Evolutionary conservation across 2,797 vertebrate species (phyloP).

Genomic region (Decapterus maruadsi): DNA sequence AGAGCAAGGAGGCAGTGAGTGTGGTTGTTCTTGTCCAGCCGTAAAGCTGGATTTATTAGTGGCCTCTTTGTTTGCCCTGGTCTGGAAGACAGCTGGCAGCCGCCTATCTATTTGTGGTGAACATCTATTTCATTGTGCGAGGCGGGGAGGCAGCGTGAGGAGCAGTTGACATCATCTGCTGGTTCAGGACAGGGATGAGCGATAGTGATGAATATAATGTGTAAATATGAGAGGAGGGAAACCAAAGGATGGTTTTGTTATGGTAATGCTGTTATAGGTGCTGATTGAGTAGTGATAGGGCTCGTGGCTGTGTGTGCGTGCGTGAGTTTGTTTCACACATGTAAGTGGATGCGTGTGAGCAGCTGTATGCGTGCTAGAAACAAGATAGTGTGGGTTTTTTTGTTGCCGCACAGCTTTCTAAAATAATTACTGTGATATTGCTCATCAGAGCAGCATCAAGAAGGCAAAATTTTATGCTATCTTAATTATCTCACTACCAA

Average conservation of each 20-base stretch:
- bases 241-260: conserved; percentile 85
- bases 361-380: conserved; percentile 80
- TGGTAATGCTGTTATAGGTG: conserved; percentile 85
- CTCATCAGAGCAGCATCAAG: conserved; percentile 44
- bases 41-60: conserved; percentile 89
- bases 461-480: conserved; percentile 41
- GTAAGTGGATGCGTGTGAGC: conserved; percentile 62
- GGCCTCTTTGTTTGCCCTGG: conserved; percentile 84
- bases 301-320: conserved; percentile 30
- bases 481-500: conserved; percentile 60
- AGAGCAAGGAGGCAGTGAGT: conserved; percentile 80
- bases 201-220: conserved; percentile 88
- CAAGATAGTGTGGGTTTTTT: conserved; percentile 54
- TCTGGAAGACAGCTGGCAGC: conserved; percentile 88
- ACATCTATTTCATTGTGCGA: conserved; percentile 83
- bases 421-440: conserved; percentile 56
- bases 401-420: conserved; percentile 43
- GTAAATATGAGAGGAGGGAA: conserved; percentile 84
- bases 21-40: conserved; percentile 82
- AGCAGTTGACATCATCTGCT: conserved; percentile 82
- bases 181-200: conserved; percentile 80
- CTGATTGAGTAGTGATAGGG: conserved; percentile 83
- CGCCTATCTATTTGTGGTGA: conserved; percentile 81
- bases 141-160: conserved; percentile 73
- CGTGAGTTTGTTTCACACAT: conserved; percentile 16